Base-by-base conservation (phyloP, 64 coral and sea anemone species). In the Montipora sp. region DNA sequence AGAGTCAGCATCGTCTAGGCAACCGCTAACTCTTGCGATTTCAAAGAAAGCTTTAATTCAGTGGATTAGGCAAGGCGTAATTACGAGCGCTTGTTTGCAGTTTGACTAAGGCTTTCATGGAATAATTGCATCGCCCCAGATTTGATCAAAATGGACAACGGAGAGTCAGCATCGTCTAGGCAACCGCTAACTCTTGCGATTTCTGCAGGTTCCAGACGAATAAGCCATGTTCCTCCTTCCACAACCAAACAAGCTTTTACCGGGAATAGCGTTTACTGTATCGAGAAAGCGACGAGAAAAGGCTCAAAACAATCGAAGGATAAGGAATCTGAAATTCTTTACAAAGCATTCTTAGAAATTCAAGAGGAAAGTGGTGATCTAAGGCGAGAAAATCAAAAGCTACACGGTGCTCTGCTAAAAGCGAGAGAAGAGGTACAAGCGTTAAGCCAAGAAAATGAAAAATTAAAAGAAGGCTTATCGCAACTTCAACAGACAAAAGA, bases 381-480 rank as follows among this genome's bases (percentile, higher is more conserved):
- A 21, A 49, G 60, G 87, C 61, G 65, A 36, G 72, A 90, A 77
- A 90, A 84, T 69, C 87, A 94, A 46, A 51, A 63, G 7, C 11
- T 94, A 13, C 44, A 90, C 21, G 70, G 48, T 19, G 79, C 89
- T 21, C 60, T 94, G 27, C 20, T 85, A 18, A 73, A 85, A 15
- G 16, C 83, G 15, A 84, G 77, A 86, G 77, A 22, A 36, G 80
- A 84, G 12, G 20, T 51, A 57, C 67, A 85, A 5, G 51, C 87
- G 2, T 53, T 94, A 44, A 74, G 83, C 45, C 78, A 83, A 43
- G 80, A 97, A 46, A 84, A 97, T 60, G 77, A 94, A 74, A 23
- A 84, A n/a, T 57, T 97, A 63, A 78, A 91, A 48, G 89, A 83
- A 61, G 61, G 80, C 7, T 81, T 93, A 89, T 84, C 47, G 3